Conservation (phyloP, 2,888 invertebrate species). For the Epirrhoe alternata region DNA sequence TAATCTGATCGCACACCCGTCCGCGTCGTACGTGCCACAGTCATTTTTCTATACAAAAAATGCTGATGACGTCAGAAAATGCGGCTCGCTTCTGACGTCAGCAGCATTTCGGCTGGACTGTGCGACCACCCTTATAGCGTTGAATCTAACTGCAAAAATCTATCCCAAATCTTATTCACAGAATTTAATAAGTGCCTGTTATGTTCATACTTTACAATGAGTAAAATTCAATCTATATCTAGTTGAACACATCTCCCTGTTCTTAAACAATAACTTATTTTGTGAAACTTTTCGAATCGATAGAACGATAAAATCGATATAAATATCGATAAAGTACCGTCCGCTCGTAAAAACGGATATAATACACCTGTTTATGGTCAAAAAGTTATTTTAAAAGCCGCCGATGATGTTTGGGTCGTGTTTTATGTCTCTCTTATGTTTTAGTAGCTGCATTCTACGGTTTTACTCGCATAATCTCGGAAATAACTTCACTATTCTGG, state of each 20-base stretch:
- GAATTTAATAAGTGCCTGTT: not conserved
- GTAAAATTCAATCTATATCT: slow-evolving; percentile 1
- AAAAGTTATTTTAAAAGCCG: slow-evolving; percentile 43
- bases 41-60: no score
- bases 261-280: slow-evolving; percentile 60
- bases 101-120: no score
- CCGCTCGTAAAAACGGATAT: slow-evolving; percentile 58
- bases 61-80: no score
- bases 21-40: no score
- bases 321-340: slow-evolving; percentile 59
- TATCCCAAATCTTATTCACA: no score
- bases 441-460: not conserved
- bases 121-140: no score
- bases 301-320: slow-evolving; percentile 55
- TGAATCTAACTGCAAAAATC: no score
- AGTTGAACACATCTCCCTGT: not conserved
- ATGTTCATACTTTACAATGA: not conserved
- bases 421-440: slow-evolving; percentile 3
- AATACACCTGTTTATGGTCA: slow-evolving; percentile 56
- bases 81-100: no score
- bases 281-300: slow-evolving; percentile 50
- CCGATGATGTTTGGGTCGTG: slow-evolving; percentile 25
- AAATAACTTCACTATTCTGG: no score
- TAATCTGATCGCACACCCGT: no score
- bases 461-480: no score